Evolutionary conservation across 1,140 invertebrate genomes (phyloP), one percentile per base, ranked within the genome.

Genomic region (Panagrolaimus sp.): DNA sequence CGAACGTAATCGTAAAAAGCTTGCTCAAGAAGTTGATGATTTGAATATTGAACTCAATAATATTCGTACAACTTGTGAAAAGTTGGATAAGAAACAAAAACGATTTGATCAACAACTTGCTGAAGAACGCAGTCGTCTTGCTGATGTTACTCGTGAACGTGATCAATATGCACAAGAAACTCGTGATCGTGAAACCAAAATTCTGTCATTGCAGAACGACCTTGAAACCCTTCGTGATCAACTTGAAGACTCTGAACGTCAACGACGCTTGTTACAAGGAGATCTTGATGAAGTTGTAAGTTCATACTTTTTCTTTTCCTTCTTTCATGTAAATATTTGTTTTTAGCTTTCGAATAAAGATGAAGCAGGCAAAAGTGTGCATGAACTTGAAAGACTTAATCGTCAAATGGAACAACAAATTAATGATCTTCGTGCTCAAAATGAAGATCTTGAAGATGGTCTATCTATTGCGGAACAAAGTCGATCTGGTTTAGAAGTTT

Each of bases 381-480:
- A 97, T 83, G 95, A 98, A 80, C 84, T 98, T 71, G 95, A 98
- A 84, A 94, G 94, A 82, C 91, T 92, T 0, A 98, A 97, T 85
- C 88, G 94, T 8, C 88, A 89, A 9, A 85, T 98, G 9, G 93
- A 97, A 83, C 90, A 89, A 31, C 92, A 96, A 84, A 85, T 98
- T 16, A 89, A 91, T 0, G 93, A 97, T 81, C 89, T 72, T 9
- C 48, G 76, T 57, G 66, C 67, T 11, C 69, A 77, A 51, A 96
- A 81, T 13, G 95, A 98, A 84, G 96, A 98, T 85, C 87, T 98
- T 5, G 96, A 98, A 83, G 96, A 98, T 84, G 95, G 97, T 80
- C 85, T 98, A 9, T 94, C 98, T 84, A 87, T 94, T 46, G 93
- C 92, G 0, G 96, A 98, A 84, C 95, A 98, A 85, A 92, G 92